These are phyloP conservation scores for Acronicta aceris DNA, from an alignment of 2,888 invertebrate genomes.

Conservation along the genomic window DNA sequence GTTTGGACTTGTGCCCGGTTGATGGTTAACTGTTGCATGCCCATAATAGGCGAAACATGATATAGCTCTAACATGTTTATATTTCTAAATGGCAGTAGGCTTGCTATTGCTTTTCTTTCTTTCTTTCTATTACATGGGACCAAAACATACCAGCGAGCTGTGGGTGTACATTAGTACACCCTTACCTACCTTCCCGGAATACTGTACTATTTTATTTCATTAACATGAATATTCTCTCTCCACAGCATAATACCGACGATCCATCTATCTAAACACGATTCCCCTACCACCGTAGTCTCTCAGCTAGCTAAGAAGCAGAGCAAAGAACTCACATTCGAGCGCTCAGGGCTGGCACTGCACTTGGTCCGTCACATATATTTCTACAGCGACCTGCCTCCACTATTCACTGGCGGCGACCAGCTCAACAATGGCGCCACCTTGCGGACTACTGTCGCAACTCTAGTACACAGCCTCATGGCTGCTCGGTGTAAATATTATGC, in stretches of 20 bases:
- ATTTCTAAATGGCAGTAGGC: too few species aligned
- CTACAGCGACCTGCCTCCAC: constrained; percentile 77
- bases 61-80: too few species aligned
- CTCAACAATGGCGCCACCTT: constrained; percentile 58
- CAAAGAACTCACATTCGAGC: constrained; percentile 68
- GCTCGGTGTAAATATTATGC: constrained; percentile 91
- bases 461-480: constrained; percentile 84
- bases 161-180: too few species aligned
- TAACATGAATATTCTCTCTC: constrained; percentile 9
- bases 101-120: too few species aligned
- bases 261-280: constrained; percentile 65
- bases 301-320: constrained; percentile 71
- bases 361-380: constrained; percentile 79
- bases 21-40: too few species aligned
- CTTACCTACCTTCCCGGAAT: too few species aligned
- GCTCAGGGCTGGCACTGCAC: constrained; percentile 64
- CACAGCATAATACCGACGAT: constrained; percentile 78
- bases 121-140: too few species aligned
- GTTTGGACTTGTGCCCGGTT: too few species aligned
- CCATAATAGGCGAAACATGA: too few species aligned
- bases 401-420: constrained; percentile 62
- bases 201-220: too few species aligned
- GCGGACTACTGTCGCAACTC: constrained; percentile 67
- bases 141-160: too few species aligned
- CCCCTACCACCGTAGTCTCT: constrained; percentile 71